Percentiles rank a stretch among this genome's conserved stretches.
Evolutionary conservation across 2,888 invertebrate species (phyloP).

Genomic region (Leucania comma): DNA sequence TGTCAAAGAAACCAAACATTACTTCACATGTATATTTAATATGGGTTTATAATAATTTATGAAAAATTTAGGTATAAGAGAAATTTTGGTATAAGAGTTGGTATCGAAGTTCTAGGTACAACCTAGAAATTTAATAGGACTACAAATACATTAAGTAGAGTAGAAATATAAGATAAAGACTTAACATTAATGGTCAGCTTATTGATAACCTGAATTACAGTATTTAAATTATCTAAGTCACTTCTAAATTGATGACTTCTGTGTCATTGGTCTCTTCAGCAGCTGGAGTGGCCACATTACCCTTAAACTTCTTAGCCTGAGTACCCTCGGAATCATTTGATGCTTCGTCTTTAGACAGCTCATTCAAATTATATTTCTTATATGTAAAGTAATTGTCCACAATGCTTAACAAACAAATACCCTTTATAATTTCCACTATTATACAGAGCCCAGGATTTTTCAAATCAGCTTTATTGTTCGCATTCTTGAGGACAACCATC

Average conservation of each 20-base stretch:
- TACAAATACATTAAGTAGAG: conserved; percentile 74
- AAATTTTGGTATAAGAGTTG: conserved; percentile 85
- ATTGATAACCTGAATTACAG: conserved; percentile 55
- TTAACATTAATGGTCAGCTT: conserved; percentile 68
- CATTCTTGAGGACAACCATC: conserved; percentile 92
- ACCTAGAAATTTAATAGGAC: conserved; percentile 76
- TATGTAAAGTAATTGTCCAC: conserved; percentile 94
- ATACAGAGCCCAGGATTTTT: conserved; percentile 94
- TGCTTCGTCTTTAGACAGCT: conserved; percentile 88
- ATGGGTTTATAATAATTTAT: conserved; percentile 72
- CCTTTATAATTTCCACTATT: conserved; percentile 95
- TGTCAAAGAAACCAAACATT: conserved; percentile 52
- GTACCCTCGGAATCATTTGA: conserved; percentile 82
- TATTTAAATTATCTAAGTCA: conserved; percentile 57
- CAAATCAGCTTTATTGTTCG: conserved; percentile 94
- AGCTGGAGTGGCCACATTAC: conserved; percentile 68
- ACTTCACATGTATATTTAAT: conserved; percentile 71
- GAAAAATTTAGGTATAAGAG: conserved; percentile 74
- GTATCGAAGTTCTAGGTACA: conserved; percentile 83
- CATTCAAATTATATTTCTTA: conserved; percentile 96
- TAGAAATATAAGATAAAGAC: conserved; percentile 70
- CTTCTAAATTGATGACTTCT: conserved; percentile 64
- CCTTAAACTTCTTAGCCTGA: conserved; percentile 86
- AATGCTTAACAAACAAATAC: conserved; percentile 95
- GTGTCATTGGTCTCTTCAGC: conserved; percentile 76